A percentile compares a stretch with the other conserved stretches of the same genome.
Evolutionary conservation across 2,113 vertebrate genomes (phyloP).

Genomic region (Edolisoma coerulescens): DNA sequence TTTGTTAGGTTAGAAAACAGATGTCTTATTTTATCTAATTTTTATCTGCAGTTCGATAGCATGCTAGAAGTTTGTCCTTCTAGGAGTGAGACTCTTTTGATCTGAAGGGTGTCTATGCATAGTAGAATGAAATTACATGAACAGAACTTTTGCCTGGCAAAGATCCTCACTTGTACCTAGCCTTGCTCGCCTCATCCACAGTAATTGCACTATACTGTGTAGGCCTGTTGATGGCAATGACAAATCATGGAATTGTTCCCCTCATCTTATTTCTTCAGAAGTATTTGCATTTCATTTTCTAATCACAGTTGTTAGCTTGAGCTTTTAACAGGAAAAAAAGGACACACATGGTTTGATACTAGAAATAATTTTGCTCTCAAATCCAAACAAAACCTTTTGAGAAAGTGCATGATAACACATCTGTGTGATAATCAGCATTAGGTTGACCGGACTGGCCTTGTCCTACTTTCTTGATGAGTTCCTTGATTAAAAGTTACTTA

Average conservation of each 20-base stretch:
- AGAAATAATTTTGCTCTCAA: conserved; percentile 14
- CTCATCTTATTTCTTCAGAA: background rate
- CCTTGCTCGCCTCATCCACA: background rate
- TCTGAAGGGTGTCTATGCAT: background rate
- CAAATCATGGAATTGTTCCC: background rate
- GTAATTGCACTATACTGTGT: background rate
- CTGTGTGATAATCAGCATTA: background rate
- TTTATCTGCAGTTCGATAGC: background rate
- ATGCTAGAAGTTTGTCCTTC: background rate
- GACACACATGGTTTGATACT: background rate
- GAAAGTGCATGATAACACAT: background rate
- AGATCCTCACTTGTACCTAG: background rate
- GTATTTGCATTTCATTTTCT: conserved; percentile 41
- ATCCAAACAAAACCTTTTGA: background rate
- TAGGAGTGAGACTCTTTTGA: background rate
- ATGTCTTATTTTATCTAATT: background rate
- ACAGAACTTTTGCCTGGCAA: background rate
- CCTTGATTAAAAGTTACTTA: conserved; percentile 23
- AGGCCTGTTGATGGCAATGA: background rate
- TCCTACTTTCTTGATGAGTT: conserved; percentile 14
- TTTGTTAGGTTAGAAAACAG: background rate
- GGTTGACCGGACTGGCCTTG: background rate
- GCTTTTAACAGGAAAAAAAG: background rate
- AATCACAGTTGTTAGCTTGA: conserved; percentile 20
- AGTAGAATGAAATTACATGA: background rate